Evolutionary conservation across 2,113 vertebrate genomes (phyloP), one percentile per base, ranked within the genome.

Genomic region (Origma solitaria): DNA sequence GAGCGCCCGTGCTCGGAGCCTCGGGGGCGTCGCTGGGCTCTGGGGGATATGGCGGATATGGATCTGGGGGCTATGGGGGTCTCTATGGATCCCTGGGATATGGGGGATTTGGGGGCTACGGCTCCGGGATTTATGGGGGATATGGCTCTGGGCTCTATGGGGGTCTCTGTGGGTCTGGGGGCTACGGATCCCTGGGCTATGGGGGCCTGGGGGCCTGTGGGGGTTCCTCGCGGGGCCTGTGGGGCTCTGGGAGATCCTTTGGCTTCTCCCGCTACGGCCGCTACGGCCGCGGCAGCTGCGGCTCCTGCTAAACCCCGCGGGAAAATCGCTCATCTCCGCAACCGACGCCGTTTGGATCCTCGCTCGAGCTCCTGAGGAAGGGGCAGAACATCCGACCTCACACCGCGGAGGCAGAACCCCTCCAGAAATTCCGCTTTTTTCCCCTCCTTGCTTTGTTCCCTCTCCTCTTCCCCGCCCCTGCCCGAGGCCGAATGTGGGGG

Each of bases 101-200:
- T 17, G 53, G 79, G 13, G 23, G 38, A n/a, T n/a, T n/a, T n/a
- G n/a, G n/a, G n/a, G n/a, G n/a, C n/a, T n/a, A n/a, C n/a, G n/a
- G n/a, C n/a, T n/a, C n/a, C n/a, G n/a, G 11, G n/a, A 0, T 68
- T n/a, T n/a, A 4, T 14, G 65, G 84, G 3, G 38, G 49, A 1
- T 58, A 18, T 3, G 66, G 66, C 3, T 58, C 66, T 21, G 7
- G 71, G 50, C 2, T 72, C 13, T 40, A 5, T 24, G 54, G 87
- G 1, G 33, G 40, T 20, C 16, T 71, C 1, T 40, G 13, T 40
- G 72, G 45, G 3, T 68, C 58, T 22, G 38, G 60, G 3, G 33
- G 44, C 1, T 51, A 27, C 7, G 73, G 49, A 5, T 69, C 69
- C 27, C 37, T 45, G 6, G 88, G 78, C 10, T 82, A 7, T 17